A percentile compares a stretch with the other conserved stretches of the same genome.
phyloP scores from a whole-genome alignment of 1,140 invertebrate species.

The Drosophila rhopaloa region DNA sequence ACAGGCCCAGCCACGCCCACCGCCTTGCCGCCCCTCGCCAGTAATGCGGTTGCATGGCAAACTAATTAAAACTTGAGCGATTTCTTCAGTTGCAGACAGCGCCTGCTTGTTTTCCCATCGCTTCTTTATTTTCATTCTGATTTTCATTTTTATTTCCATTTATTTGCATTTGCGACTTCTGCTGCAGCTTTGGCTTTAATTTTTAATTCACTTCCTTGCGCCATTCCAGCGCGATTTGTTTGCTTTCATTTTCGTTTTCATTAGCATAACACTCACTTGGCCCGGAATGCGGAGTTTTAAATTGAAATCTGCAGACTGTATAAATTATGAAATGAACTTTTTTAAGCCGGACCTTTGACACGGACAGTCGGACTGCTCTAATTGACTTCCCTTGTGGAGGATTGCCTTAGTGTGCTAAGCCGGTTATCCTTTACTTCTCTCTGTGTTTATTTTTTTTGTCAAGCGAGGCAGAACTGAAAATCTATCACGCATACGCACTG shows the following conservation, averaged over 20 bases:
- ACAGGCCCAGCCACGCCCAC: slow-evolving; percentile 4
- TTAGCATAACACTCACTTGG: slow-evolving; percentile 47
- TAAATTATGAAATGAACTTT: slow-evolving; percentile 63
- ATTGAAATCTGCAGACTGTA: slow-evolving; percentile 50
- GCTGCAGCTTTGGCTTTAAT: slow-evolving; percentile 63
- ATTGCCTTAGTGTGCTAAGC: slow-evolving; percentile 19
- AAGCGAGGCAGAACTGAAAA: slow-evolving; percentile 29
- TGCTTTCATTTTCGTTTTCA: slow-evolving; percentile 50
- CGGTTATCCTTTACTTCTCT: slow-evolving; percentile 11
- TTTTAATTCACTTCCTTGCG: slow-evolving; percentile 59
- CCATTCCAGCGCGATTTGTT: slow-evolving; percentile 47
- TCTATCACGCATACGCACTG: slow-evolving; percentile 76
- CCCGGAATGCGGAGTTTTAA: slow-evolving; percentile 50
- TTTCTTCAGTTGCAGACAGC: slow-evolving; percentile 64
- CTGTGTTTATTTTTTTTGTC: not conserved
- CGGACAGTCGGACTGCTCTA: slow-evolving; percentile 31
- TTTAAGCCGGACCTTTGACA: slow-evolving; percentile 31
- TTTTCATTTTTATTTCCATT: slow-evolving; percentile 48
- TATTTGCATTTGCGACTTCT: slow-evolving; percentile 57
- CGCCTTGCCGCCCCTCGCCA: not conserved
- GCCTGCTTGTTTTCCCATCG: slow-evolving; percentile 31
- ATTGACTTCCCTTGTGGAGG: slow-evolving; percentile 48
- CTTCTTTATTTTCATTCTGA: not conserved
- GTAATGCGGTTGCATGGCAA: slow-evolving; percentile 58
- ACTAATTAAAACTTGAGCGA: slow-evolving; percentile 80